Base-by-base conservation (phyloP, 1,140 invertebrate genomes). In the Onthophagus taurus region DNA sequence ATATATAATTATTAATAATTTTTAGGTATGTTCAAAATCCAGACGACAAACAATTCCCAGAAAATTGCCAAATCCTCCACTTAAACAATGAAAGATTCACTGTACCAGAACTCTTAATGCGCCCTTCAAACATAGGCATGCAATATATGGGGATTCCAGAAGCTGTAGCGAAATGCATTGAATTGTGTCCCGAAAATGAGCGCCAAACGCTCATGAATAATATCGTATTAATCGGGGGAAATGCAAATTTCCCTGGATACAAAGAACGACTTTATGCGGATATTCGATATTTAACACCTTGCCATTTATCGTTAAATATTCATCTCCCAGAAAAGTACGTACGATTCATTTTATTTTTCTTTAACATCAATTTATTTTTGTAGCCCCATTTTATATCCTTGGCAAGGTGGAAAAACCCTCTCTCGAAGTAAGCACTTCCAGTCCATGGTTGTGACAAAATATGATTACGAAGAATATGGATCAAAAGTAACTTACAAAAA, bases 91-190 rank as follows among this genome's bases (percentile, higher is more conserved):
- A 94, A 64, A 66, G 89, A 37, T 97, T 98, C 66, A 71, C 83
- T 0, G 83, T 98, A 31, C 94, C 97, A 0, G 96, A 99, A 71
- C 68, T 98, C 13, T 67, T 99, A 6, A 98, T 99, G 64, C 77
- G 87, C 63, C 96, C 97, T 0, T 90, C 86, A 0, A 93, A 98
- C 70, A 82, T 99, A 41, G 92, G 92, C 2, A 88, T 99, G 36
- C 74, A 81, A 33, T 86, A 95, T 68, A 92, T 94, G 80, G 97
- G 96, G 4, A 85, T 99, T 49, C 71, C 85, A 1, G 94, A 99
- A 72, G 82, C 87, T 9, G 81, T 97, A 31, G 76, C 85, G 21
- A 71, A 88, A 54, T 75, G 77, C 7, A 75, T 94, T 5, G 72
- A 78, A 49, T 58, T 67, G 0, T 87, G 86, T 55, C 80, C 85